Conservation (phyloP, 1,140 invertebrate species). For the Apis dorsata region DNA sequence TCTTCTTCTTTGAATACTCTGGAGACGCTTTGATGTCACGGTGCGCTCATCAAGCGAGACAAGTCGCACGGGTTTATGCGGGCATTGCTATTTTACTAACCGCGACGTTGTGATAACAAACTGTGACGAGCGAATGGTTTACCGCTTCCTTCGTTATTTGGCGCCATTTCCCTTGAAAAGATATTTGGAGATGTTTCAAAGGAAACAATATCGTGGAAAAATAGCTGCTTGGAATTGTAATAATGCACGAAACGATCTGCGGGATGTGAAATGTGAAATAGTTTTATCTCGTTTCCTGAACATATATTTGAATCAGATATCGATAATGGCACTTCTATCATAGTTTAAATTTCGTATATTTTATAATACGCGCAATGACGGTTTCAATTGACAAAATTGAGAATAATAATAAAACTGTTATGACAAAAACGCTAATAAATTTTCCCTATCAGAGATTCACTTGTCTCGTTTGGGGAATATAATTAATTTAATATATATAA, state of each 20-base stretch:
- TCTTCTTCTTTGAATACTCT: constrained; percentile 31
- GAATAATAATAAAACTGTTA: no score
- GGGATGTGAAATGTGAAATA: no score
- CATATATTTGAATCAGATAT: no score
- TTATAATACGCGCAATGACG: no score
- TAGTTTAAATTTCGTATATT: no score
- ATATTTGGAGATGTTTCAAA: not conserved
- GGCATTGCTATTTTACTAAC: constrained; percentile 25
- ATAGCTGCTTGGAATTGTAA: no score
- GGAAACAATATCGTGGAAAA: not conserved
- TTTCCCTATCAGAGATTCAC: constrained; percentile 40
- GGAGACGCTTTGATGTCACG: constrained; percentile 23
- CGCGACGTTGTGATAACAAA: constrained; percentile 32
- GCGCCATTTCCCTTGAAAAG: not conserved
- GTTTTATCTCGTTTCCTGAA: no score
- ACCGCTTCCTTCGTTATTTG: not conserved
- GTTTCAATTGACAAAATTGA: no score
- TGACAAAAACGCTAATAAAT: constrained; percentile 1
- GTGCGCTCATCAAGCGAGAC: not conserved
- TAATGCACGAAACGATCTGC: no score
- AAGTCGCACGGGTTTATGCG: constrained; percentile 3
- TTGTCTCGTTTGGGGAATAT: constrained; percentile 20
- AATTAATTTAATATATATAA: constrained; percentile 29
- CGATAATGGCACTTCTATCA: no score
- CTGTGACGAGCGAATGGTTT: constrained; percentile 22